Conservation (phyloP, 1,140 invertebrate genomes). For the Oncopeltus fasciatus region DNA sequence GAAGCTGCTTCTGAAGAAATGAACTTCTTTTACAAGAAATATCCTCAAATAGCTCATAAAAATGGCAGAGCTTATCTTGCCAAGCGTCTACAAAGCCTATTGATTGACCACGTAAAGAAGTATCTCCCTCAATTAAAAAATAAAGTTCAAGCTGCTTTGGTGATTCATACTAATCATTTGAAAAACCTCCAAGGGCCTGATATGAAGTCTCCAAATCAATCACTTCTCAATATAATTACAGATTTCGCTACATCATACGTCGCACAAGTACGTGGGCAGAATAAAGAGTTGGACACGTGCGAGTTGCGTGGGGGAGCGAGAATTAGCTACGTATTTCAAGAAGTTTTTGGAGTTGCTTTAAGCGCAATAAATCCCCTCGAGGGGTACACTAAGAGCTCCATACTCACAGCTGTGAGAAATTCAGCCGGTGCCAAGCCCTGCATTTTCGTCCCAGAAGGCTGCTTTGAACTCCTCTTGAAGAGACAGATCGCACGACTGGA, state of each 20-base stretch:
- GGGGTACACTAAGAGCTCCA: slow-evolving; percentile 42
- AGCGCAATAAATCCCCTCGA: slow-evolving; percentile 46
- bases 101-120: slow-evolving; percentile 53
- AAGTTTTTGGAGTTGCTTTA: slow-evolving; percentile 47
- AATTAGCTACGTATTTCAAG: slow-evolving; percentile 61
- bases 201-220: slow-evolving; percentile 44
- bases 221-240: slow-evolving; percentile 54
- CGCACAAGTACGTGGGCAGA: slow-evolving; percentile 50
- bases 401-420: slow-evolving; percentile 56
- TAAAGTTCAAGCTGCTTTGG: slow-evolving; percentile 45
- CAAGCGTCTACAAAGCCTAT: slow-evolving; percentile 44
- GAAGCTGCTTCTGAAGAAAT: slow-evolving; percentile 46
- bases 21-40: slow-evolving; percentile 44
- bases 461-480: slow-evolving; percentile 59
- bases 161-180: slow-evolving; percentile 45
- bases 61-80: slow-evolving; percentile 47
- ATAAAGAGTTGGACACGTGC: slow-evolving; percentile 51
- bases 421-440: slow-evolving; percentile 52
- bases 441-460: slow-evolving; percentile 56
- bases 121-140: slow-evolving; percentile 49
- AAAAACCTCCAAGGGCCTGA: slow-evolving; percentile 46
- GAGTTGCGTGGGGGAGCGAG: slow-evolving; percentile 58
- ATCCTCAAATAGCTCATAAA: slow-evolving; percentile 43
- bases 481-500: slow-evolving; percentile 51
- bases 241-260: slow-evolving; percentile 56